Evolutionary conservation across 2,113 vertebrate species (phyloP), one percentile per base, ranked within the genome.

Genomic region (Edolisoma coerulescens): DNA sequence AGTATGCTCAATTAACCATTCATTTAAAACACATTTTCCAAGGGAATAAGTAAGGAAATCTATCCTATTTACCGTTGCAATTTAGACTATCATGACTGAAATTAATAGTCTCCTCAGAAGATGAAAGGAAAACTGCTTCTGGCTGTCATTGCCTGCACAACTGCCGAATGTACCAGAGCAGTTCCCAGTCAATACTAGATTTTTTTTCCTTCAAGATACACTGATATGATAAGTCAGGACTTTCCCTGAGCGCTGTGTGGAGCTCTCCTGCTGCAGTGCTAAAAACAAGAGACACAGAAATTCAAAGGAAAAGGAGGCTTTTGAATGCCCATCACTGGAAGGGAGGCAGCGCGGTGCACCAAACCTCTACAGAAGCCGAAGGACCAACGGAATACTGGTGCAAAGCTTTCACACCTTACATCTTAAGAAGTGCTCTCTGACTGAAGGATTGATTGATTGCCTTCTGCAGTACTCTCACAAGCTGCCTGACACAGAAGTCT

Each of bases 81-180:
- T 76, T 84, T 70, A 89, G 64, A 60, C 77, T 91, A 68, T 73
- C 45, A 32, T 57, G 54, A 70, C 47, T 80, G 50, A 90, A 88
- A 95, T 84, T 64, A 91, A 74, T 21, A 79, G 41, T 49, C n/a
- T 80, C 45, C 84, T 87, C 54, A 77, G 42, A 89, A 77, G 64
- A 87, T 53, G 35, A 90, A 94, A 84, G n/a, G 67, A 76, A 89
- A 92, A 86, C 18, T 89, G 50, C 64, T 39, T 65, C n/a, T 73
- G 20, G 49, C n/a, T 84, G 60, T 45, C 24, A 7, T 1, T 84
- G 59, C 28, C 84, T 28, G 68, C 41, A 63, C 57, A 92, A 84
- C 28, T 57, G 73, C 42, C 11, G 4, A 92, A 74, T 39, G 28
- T n/a, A 76, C 23, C 77, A 92, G 63, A 77, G 45, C 27, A 86